Base-by-base conservation (phyloP, 2,797 vertebrate genomes). In the Nothura maculosa region DNA sequence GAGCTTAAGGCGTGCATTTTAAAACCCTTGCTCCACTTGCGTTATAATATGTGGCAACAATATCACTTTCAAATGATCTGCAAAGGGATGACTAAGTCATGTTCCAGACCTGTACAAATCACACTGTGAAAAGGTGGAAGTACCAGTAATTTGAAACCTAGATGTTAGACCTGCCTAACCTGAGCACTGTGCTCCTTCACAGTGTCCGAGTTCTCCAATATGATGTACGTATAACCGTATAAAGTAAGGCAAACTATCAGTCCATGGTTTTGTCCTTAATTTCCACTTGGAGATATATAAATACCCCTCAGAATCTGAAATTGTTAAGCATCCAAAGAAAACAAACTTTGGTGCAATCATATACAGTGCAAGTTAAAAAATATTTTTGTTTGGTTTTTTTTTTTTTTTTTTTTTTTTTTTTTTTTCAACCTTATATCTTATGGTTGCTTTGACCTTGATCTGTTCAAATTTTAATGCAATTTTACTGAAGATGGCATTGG, bases 141-240 rank as follows among this genome's bases (percentile, higher is more conserved):
- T 9, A 42, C 18, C 45, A 34, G 30, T 43, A 67, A 13, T 12
- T 63, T 6, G 78, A 68, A 70, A 90, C 58, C 30, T 73, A 32
- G 27, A 73, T 25, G 8, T 76, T 66, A 10, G 10, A 47, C 19
- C 28, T 70, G 8, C 20, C 73, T 62, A 58, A 66, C 38, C 34
- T n/a, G 11, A 75, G 36, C 55, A 84, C 78, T 73, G 92, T 86
- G 20, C 34, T 84, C 16, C 42, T 94, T 50, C 70, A 57, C 32
- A 9, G 43, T 81, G 86, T 84, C 81, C 86, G 77, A 83, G 74
- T 93, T 87, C 87, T 83, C 17, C 68, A 72, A 82, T 70, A 55
- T 52, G 43, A 52, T 75, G 81, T 84, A 87, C 19, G 25, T 30
- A 54, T 27, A 86, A 47, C 16, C 75, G 6, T 10, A 68, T 84